Percentiles rank a stretch among this genome's conserved stretches.
Conservation (phyloP, 1,140 invertebrate genomes). For the Bombus consobrinus region DNA sequence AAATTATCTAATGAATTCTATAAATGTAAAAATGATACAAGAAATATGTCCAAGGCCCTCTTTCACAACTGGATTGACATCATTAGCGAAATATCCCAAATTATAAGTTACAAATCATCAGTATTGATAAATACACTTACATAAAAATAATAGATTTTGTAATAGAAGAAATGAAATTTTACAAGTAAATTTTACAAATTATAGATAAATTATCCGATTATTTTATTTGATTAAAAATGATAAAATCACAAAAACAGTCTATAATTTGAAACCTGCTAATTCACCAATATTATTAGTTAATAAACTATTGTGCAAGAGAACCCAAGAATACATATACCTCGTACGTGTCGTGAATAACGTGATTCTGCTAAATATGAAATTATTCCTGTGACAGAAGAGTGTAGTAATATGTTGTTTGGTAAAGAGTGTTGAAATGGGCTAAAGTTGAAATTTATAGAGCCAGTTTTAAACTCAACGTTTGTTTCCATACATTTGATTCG, state of each 20-base stretch:
- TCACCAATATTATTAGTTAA: neutral
- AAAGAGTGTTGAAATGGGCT: neutral
- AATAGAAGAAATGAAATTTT: neutral
- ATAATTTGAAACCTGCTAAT: neutral
- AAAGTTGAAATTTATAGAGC: constrained; percentile 1
- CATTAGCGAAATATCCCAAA: neutral
- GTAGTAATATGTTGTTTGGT: neutral
- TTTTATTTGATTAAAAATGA: too few species aligned
- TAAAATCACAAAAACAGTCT: neutral
- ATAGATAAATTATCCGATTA: too few species aligned
- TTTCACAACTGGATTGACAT: neutral
- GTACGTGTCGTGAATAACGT: neutral
- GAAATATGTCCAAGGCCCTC: too few species aligned
- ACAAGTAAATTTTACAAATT: too few species aligned
- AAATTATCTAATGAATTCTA: neutral
- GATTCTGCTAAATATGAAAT: neutral
- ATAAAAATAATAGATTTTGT: neutral
- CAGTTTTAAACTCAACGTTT: neutral
- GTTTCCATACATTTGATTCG: neutral
- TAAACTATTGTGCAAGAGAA: neutral
- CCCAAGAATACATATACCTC: neutral
- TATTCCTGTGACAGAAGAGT: neutral
- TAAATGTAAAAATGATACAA: neutral
- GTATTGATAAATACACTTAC: neutral
- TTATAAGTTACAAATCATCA: neutral